These are phyloP conservation scores for Gallinago stenura DNA, from an alignment of 2,797 vertebrate species.

Conservation along the genomic window DNA sequence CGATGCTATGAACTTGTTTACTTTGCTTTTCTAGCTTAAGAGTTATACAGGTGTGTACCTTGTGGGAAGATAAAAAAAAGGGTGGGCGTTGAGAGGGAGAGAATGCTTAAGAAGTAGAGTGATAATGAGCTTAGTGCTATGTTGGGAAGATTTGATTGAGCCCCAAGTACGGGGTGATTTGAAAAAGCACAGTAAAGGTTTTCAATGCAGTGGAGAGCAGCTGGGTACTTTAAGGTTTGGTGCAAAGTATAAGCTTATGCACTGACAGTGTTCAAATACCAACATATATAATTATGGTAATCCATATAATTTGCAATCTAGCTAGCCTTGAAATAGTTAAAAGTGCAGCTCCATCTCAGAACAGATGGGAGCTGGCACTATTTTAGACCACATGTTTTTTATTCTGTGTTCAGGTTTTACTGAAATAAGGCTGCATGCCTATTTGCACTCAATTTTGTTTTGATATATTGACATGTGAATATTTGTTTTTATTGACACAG, in stretches of 20 bases:
- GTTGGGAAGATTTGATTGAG: background rate
- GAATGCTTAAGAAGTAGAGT: background rate
- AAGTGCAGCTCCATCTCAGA: background rate
- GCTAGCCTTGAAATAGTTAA: background rate
- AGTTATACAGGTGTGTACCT: constrained; percentile 35
- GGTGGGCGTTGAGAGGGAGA: background rate
- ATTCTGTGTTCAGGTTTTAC: background rate
- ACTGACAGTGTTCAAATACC: background rate
- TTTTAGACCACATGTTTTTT: background rate
- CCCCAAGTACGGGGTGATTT: background rate
- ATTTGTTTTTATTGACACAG: background rate
- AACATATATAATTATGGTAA: background rate
- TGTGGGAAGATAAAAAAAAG: background rate
- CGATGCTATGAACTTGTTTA: constrained; percentile 16
- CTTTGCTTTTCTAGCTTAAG: constrained; percentile 33
- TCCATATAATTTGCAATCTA: background rate
- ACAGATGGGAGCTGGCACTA: background rate
- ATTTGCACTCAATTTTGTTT: background rate
- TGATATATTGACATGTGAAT: background rate
- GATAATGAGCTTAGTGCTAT: background rate
- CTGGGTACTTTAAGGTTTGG: background rate
- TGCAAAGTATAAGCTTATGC: background rate
- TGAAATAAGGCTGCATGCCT: background rate
- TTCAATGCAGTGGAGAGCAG: background rate
- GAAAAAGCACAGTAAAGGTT: background rate